Conservation (phyloP, 2,888 invertebrate species). For the Agriopis aurantiaria region DNA sequence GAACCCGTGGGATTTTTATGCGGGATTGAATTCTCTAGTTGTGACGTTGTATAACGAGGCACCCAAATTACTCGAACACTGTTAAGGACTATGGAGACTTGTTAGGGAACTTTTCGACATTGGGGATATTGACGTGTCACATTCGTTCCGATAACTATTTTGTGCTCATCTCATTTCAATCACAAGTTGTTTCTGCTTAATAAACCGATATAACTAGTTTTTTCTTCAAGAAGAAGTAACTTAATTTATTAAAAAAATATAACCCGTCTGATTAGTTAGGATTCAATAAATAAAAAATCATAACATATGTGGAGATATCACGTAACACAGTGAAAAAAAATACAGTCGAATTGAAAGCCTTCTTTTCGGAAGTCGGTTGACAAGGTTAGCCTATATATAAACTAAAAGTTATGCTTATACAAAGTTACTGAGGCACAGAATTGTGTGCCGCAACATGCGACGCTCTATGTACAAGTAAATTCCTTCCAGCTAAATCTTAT, state of each 20-base stretch:
- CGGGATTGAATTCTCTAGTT: background rate
- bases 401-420: background rate
- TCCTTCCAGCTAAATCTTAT: constrained; percentile 18
- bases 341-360: no score
- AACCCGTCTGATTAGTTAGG: no score
- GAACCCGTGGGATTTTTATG: no score
- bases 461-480: constrained; percentile 3
- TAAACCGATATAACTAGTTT: background rate
- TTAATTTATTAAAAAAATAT: no score
- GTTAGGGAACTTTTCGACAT: constrained; percentile 10
- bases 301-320: no score
- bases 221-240: no score
- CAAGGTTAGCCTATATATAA: no score
- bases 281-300: no score
- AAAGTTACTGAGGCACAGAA: background rate
- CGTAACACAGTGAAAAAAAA: no score
- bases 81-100: constrained; percentile 6
- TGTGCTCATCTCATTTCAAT: background rate
- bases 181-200: background rate
- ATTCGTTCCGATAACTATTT: background rate
- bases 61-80: constrained; percentile 12
- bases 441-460: constrained; percentile 7
- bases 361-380: no score
- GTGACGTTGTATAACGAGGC: constrained; percentile 8
- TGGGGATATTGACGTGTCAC: constrained; percentile 4